A percentile compares a stretch with the other conserved stretches of the same genome.
phyloP scores from a whole-genome alignment of 2,888 invertebrate species.

The Andrena camellia region DNA sequence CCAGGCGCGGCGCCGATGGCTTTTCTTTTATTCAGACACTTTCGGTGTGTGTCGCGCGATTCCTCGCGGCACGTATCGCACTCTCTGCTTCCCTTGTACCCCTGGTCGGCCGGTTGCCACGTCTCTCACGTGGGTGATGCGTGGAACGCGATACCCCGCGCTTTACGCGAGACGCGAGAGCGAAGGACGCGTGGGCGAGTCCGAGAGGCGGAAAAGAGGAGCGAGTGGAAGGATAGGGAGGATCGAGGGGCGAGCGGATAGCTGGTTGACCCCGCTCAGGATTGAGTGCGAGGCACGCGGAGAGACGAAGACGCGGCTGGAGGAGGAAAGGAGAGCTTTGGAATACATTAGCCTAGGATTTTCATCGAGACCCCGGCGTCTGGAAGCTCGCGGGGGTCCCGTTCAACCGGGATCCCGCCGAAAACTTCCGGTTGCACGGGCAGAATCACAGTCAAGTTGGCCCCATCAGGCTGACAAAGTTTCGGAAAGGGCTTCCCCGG shows the following conservation, averaged over 20 bases:
- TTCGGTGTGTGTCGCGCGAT: slow-evolving; percentile 27
- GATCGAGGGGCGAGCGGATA: slow-evolving; percentile 11
- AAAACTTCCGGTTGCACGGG: slow-evolving; percentile 60
- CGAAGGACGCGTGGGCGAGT: slow-evolving; percentile 41
- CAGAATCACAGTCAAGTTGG: slow-evolving; percentile 52
- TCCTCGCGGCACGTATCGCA: slow-evolving; percentile 45
- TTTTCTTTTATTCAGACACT: slow-evolving; percentile 61
- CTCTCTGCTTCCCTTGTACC: slow-evolving; percentile 30
- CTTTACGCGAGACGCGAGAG: slow-evolving; percentile 55
- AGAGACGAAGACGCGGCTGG: background rate
- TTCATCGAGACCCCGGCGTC: slow-evolving; percentile 68
- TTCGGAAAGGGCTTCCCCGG: slow-evolving; percentile 52
- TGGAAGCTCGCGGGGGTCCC: slow-evolving; percentile 31
- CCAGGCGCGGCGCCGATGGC: slow-evolving; percentile 6
- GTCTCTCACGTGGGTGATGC: slow-evolving; percentile 57
- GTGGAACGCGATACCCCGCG: slow-evolving; percentile 59
- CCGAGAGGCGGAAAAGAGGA: slow-evolving; percentile 5
- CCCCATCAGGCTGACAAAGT: slow-evolving; percentile 53
- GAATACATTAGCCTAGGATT: slow-evolving; percentile 74
- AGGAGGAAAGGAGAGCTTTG: slow-evolving; percentile 27
- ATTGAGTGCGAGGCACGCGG: slow-evolving; percentile 21
- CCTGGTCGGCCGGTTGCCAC: slow-evolving; percentile 27
- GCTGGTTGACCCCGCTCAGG: slow-evolving; percentile 45
- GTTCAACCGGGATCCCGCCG: slow-evolving; percentile 53
- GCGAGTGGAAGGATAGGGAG: background rate